Percentiles rank a stretch among this genome's conserved stretches.
Evolutionary conservation across 2,113 vertebrate genomes (phyloP).

Genomic region (Colius striatus): DNA sequence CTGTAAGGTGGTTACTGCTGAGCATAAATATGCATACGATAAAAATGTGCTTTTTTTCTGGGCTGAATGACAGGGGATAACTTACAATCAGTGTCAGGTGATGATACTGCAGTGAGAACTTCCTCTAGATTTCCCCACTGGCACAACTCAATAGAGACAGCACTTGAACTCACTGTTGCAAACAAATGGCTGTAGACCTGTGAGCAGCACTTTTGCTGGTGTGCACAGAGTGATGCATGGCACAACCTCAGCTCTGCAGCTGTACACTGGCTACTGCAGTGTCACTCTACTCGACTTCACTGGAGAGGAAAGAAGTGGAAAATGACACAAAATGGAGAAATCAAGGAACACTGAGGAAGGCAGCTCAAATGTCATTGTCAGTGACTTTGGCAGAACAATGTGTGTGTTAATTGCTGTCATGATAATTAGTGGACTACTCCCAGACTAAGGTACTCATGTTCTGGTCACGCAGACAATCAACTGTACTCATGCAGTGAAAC

Average conservation of each 20-base stretch:
- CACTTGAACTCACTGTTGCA: neutral
- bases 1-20: neutral
- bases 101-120: neutral
- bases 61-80: neutral
- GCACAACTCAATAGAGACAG: neutral
- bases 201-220: neutral
- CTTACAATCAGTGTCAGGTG: neutral
- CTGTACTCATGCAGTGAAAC: accelerated
- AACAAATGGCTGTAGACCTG: accelerated
- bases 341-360: neutral
- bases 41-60: neutral
- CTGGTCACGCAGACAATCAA: neutral
- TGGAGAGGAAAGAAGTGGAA: neutral
- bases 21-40: neutral
- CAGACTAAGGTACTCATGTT: neutral
- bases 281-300: neutral
- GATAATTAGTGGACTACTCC: neutral
- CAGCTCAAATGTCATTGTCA: accelerated
- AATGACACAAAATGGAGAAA: neutral
- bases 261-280: accelerated
- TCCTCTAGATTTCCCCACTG: neutral
- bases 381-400: neutral
- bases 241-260: accelerated
- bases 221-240: accelerated
- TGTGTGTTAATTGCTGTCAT: neutral